Percentiles rank a stretch among this genome's conserved stretches.
phyloP scores from a whole-genome alignment of 2,113 vertebrate species.

The Carassius auratus region DNA sequence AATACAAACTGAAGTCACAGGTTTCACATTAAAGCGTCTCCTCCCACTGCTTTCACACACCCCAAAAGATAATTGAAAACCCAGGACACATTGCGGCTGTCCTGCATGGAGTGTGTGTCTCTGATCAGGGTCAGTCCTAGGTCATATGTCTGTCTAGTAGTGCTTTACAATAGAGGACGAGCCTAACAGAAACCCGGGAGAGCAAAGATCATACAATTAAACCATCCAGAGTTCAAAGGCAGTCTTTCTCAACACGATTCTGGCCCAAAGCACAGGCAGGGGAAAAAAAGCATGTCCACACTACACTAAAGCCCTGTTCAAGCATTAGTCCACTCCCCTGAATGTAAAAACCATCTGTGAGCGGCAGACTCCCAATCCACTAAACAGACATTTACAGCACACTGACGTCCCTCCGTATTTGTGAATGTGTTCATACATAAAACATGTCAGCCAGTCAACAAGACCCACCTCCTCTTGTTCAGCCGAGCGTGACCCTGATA shows the following conservation, averaged over 20 bases:
- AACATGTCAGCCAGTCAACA: constrained; percentile 59
- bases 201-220: background rate
- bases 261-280: background rate
- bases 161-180: constrained; percentile 42
- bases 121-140: constrained; percentile 53
- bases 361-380: constrained; percentile 30
- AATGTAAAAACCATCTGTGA: constrained; percentile 46
- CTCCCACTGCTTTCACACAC: background rate
- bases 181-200: constrained; percentile 49
- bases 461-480: constrained; percentile 4
- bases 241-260: background rate
- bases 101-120: background rate
- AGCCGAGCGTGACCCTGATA: constrained; percentile 40
- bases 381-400: constrained; percentile 63
- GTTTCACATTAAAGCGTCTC: background rate
- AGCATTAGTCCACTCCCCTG: constrained; percentile 14
- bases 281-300: background rate
- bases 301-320: background rate
- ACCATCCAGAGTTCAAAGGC: background rate
- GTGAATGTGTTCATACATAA: constrained; percentile 68
- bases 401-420: constrained; percentile 47
- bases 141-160: constrained; percentile 48
- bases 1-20: constrained; percentile 43
- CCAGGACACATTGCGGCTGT: background rate
- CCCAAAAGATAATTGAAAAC: constrained; percentile 1